Conservation (phyloP, 2,797 vertebrate genomes). For the Anguilla anguilla region DNA sequence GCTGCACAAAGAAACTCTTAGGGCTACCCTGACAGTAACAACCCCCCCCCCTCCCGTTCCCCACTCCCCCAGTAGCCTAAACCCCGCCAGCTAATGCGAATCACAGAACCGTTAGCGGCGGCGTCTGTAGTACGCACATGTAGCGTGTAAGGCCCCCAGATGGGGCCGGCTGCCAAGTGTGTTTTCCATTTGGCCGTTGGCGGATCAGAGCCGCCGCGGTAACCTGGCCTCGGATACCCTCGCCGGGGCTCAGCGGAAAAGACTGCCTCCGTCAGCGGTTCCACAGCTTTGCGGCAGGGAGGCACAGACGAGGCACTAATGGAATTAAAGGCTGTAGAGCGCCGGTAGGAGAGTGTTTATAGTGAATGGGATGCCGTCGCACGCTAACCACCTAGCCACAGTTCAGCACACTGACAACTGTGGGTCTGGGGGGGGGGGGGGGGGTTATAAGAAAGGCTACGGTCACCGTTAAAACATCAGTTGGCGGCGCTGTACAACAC, state of each 20-base stretch:
- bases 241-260: background rate
- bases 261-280: background rate
- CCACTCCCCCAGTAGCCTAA: background rate
- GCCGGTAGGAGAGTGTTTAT: background rate
- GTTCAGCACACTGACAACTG: background rate
- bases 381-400: background rate
- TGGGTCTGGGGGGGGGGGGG: too few species aligned
- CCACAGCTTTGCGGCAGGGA: background rate
- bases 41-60: too few species aligned
- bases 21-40: background rate
- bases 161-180: background rate
- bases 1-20: background rate
- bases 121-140: background rate
- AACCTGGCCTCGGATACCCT: conserved; percentile 5
- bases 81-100: background rate
- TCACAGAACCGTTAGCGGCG: background rate
- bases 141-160: background rate
- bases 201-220: background rate
- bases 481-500: background rate
- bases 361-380: background rate
- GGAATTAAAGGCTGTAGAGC: background rate
- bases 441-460: too few species aligned
- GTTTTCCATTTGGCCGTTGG: background rate
- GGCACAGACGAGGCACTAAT: background rate
- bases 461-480: background rate